Evolutionary conservation across 2,888 invertebrate genomes (phyloP).

Genomic region (Limenitis camilla): DNA sequence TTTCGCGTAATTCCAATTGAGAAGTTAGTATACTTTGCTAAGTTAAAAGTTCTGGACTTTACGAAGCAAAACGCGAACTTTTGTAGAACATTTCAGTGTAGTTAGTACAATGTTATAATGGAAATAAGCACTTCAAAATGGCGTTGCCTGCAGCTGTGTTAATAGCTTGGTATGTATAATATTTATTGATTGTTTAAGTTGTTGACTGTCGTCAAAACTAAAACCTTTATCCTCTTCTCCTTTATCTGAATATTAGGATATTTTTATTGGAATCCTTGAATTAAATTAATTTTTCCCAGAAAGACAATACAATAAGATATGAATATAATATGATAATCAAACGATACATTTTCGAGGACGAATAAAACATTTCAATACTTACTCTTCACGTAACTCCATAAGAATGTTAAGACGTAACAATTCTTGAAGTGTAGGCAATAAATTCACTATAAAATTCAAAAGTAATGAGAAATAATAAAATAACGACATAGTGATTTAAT

Average conservation of each 20-base stretch:
- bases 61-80: conserved; percentile 75
- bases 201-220: too few species aligned
- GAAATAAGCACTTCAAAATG: conserved; percentile 75
- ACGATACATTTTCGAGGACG: too few species aligned
- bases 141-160: conserved; percentile 67
- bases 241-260: too few species aligned
- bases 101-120: conserved; percentile 76
- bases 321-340: too few species aligned
- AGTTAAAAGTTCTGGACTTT: conserved; percentile 71
- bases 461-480: conserved; percentile 15
- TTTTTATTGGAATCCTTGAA: neutral
- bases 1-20: conserved; percentile 69
- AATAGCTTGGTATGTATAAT: conserved; percentile 49
- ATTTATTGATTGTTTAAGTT: conserved; percentile 33
- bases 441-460: too few species aligned
- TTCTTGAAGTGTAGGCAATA: too few species aligned
- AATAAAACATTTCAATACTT: too few species aligned
- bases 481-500: conserved; percentile 35
- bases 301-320: too few species aligned
- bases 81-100: conserved; percentile 76
- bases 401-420: too few species aligned
- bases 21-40: conserved; percentile 58
- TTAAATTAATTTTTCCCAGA: neutral
- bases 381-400: too few species aligned
- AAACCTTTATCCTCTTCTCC: too few species aligned